Conservation (phyloP, 2,113 vertebrate species). For the Zootoca vivipara region DNA sequence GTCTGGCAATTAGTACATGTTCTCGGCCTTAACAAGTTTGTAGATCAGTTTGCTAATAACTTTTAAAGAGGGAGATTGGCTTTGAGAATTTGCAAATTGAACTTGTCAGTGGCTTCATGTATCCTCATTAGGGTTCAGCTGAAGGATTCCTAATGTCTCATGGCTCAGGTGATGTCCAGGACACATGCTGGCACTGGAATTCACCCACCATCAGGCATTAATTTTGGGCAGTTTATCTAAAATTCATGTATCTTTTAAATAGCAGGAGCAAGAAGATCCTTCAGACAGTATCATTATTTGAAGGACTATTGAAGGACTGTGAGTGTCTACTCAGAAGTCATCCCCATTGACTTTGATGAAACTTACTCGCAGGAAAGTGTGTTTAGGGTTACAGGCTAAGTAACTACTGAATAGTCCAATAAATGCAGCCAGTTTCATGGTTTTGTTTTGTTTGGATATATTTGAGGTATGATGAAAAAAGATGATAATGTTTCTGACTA, state of each 20-base stretch:
- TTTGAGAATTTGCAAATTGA: constrained; percentile 6
- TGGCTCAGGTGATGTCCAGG: background rate
- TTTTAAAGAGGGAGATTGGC: background rate
- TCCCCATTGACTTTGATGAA: background rate
- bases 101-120: background rate
- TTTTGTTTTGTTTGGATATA: constrained; percentile 17
- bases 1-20: background rate
- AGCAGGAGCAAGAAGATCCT: background rate
- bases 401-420: constrained; percentile 48
- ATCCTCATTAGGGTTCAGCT: background rate
- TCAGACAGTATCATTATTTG: constrained; percentile 28
- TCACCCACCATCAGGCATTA: constrained; percentile 5
- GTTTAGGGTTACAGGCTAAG: background rate
- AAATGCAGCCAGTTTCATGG: background rate
- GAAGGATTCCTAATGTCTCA: background rate
- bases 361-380: background rate
- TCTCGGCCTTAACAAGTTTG: background rate
- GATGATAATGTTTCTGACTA: constrained; percentile 53
- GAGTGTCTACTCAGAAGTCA: background rate
- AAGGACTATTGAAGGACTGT: constrained; percentile 26
- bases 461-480: constrained; percentile 35
- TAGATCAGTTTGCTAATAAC: constrained; percentile 5
- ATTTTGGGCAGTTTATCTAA: background rate
- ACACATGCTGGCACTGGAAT: background rate
- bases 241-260: background rate